phyloP scores from a whole-genome alignment of 2,113 vertebrate genomes.

The Sphaerodactylus townsendi region DNA sequence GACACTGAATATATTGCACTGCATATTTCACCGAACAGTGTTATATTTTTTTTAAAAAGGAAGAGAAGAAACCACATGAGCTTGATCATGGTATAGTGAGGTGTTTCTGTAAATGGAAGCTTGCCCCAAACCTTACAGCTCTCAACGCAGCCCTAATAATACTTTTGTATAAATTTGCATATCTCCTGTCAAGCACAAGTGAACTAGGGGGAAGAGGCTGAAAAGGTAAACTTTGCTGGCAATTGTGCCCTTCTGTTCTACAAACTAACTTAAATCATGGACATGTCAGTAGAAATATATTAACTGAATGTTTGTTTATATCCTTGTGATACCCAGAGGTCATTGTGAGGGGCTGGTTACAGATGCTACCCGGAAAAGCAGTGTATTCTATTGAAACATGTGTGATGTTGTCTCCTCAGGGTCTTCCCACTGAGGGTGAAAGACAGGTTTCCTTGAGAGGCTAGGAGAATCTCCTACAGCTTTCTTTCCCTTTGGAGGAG shows the following conservation, averaged over 20 bases:
- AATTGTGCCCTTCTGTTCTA: neutral
- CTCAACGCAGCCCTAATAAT: conserved; percentile 37
- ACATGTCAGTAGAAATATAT: neutral
- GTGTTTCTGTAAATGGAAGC: conserved; percentile 22
- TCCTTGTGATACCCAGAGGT: neutral
- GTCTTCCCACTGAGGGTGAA: no score
- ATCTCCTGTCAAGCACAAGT: conserved; percentile 17
- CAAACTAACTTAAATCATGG: neutral
- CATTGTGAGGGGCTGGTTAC: no score
- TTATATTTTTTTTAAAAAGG: conserved; percentile 40
- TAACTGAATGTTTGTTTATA: neutral
- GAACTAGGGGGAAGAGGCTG: conserved; percentile 34
- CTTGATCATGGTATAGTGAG: conserved; percentile 47
- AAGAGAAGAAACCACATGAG: conserved; percentile 12
- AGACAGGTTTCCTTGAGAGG: no score
- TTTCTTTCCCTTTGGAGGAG: no score
- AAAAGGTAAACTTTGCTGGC: conserved; percentile 12
- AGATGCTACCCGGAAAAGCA: no score
- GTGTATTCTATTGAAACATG: no score
- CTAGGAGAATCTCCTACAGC: no score
- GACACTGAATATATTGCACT: neutral
- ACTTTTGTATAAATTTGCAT: conserved; percentile 28
- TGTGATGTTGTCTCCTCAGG: no score
- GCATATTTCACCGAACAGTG: neutral
- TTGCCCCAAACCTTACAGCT: conserved; percentile 39